These are phyloP conservation scores for Ellobius talpinus DNA, from an alignment of 2,113 vertebrate species.

Conservation along the genomic window DNA sequence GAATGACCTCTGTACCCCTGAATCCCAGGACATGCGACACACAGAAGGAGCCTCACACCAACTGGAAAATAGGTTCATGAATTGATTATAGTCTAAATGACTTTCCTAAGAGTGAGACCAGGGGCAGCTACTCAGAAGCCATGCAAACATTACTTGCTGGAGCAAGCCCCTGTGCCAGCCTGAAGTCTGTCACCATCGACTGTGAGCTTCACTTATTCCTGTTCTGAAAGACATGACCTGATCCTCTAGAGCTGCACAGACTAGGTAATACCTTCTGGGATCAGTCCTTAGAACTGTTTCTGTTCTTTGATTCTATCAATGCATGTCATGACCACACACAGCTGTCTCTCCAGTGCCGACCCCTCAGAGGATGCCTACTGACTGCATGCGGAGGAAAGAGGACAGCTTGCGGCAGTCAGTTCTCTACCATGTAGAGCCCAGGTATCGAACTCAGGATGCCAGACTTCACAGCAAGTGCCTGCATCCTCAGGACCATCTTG, in stretches of 20 bases:
- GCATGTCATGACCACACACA: not conserved
- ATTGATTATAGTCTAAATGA: not conserved
- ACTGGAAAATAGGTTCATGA: not conserved
- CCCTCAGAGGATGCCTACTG: not conserved
- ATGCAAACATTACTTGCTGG: not conserved
- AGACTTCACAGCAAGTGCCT: not conserved
- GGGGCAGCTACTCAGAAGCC: accelerated
- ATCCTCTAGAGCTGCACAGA: not conserved
- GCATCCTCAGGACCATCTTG: not conserved
- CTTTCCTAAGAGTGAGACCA: not conserved
- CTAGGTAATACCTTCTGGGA: not conserved
- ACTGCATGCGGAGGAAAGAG: not conserved
- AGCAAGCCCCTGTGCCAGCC: not conserved
- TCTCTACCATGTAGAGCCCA: not conserved
- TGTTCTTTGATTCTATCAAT: not conserved
- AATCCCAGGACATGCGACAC: too few species aligned
- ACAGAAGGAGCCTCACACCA: not conserved
- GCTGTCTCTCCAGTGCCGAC: accelerated
- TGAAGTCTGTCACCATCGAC: not conserved
- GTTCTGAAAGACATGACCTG: not conserved
- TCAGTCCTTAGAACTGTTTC: not conserved
- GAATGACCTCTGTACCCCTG: not conserved
- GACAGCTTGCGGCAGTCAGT: not conserved
- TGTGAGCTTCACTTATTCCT: not conserved
- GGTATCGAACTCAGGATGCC: not conserved